Base-by-base conservation (phyloP, 2,888 invertebrate species). In the Margaritifera margaritifera region DNA sequence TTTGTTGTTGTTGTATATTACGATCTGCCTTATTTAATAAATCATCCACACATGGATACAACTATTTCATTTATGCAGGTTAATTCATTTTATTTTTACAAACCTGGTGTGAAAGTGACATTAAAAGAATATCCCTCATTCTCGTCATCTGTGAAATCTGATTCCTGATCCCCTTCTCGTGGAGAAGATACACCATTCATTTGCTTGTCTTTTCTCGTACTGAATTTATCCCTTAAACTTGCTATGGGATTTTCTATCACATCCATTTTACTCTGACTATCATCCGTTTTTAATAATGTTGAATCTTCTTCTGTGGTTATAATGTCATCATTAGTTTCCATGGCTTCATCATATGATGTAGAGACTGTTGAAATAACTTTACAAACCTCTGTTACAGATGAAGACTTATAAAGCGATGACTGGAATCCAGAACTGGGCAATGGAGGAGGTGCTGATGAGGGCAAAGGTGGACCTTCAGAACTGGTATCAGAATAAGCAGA, bases 51-150 rank as follows among this genome's bases (percentile, higher is more conserved):
- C 19, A 27, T 58, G 19, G 58, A 58, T 58, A 58, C 27, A 27
- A 22, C 24, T 20, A 58, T 25, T 11, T 4, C 19, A 55, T 55
- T 55, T 55, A 24, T 18, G n/a, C 56, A 24, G 56, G 2, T 11
- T 55, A 55, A 24, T 55, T 6, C 18, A 53, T 19, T 22, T 55
- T 55, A n/a, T 55, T 8, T 24, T n/a, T 25, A 61, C 63, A 63
- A 70, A 84, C 83, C 83, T 79, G 81, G 83, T 54, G 80, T 74
- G 63, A 82, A 84, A 20, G 77, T 76, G 22, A 77, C 81, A 24
- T 71, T 71, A n/a, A 74, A 68, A 19, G 50, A 60, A 25, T 69
- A 66, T 15, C 64, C 57, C 51, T 74, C 51, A 20, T 78, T 72
- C 56, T 80, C 80, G 31, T 72, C 70, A 58, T 80, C 80, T 1